phyloP scores from a whole-genome alignment of 2,113 vertebrate genomes.

The Dromaius novaehollandiae region DNA sequence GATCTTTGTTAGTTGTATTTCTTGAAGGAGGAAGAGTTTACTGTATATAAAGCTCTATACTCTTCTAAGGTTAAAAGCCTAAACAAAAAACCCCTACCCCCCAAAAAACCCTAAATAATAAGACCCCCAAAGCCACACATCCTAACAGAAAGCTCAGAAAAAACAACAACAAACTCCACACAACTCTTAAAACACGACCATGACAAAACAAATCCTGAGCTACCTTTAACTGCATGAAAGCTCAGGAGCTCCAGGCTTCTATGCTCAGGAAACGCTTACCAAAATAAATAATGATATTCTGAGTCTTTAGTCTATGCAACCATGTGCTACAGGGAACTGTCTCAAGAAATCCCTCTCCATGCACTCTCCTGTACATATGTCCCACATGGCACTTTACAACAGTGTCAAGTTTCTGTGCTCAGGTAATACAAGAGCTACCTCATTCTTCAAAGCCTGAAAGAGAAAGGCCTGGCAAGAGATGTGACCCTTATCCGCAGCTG shows the following conservation, averaged over 20 bases:
- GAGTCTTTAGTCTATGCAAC: background rate
- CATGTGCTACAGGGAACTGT: background rate
- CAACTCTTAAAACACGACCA: background rate
- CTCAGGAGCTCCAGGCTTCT: background rate
- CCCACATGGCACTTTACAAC: background rate
- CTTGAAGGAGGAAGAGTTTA: background rate
- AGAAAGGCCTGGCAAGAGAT: background rate
- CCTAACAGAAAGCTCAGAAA: background rate
- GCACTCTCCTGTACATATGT: background rate
- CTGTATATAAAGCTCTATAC: background rate
- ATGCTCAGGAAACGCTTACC: background rate
- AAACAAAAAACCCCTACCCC: background rate
- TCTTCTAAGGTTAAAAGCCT: background rate
- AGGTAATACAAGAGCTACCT: background rate
- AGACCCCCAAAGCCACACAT: background rate
- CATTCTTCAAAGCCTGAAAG: background rate
- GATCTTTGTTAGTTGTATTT: slow-evolving; percentile 8
- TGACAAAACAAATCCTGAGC: background rate
- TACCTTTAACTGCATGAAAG: background rate
- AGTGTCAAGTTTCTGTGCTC: background rate
- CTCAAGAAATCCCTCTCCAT: background rate
- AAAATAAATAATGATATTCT: background rate
- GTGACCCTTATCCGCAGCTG: background rate
- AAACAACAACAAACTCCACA: background rate
- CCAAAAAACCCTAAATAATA: background rate